phyloP scores from a whole-genome alignment of 2,113 vertebrate genomes.

The Pandion haliaetus region DNA sequence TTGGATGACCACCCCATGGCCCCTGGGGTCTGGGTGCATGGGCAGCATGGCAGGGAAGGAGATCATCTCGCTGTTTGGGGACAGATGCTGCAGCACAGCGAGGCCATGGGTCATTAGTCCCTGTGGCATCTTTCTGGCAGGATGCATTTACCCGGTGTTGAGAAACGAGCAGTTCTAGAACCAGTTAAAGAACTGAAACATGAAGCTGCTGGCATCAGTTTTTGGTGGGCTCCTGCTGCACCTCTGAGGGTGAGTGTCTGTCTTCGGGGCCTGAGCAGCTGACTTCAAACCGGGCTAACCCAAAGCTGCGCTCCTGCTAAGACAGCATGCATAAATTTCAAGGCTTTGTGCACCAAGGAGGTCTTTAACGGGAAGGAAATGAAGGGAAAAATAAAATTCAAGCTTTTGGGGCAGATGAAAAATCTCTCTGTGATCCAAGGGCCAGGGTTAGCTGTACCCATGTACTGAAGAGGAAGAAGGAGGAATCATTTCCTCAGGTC shows the following conservation, averaged over 20 bases:
- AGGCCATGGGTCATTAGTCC: rapidly evolving
- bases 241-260: background rate
- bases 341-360: background rate
- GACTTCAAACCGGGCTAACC: background rate
- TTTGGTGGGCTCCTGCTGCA: background rate
- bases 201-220: background rate
- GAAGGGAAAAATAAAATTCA: background rate
- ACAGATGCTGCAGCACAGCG: background rate
- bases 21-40: rapidly evolving
- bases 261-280: background rate
- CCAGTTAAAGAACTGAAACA: background rate
- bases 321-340: background rate
- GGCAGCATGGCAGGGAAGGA: background rate
- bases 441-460: background rate
- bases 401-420: background rate
- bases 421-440: background rate
- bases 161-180: background rate
- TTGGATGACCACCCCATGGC: background rate
- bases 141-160: background rate
- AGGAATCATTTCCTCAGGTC: background rate
- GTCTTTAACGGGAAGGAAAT: background rate
- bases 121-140: background rate
- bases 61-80: rapidly evolving
- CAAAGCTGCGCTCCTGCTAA: background rate
- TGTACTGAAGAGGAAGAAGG: background rate